Base-by-base conservation (phyloP, 2,113 vertebrate genomes). In the Mus spicilegus region DNA sequence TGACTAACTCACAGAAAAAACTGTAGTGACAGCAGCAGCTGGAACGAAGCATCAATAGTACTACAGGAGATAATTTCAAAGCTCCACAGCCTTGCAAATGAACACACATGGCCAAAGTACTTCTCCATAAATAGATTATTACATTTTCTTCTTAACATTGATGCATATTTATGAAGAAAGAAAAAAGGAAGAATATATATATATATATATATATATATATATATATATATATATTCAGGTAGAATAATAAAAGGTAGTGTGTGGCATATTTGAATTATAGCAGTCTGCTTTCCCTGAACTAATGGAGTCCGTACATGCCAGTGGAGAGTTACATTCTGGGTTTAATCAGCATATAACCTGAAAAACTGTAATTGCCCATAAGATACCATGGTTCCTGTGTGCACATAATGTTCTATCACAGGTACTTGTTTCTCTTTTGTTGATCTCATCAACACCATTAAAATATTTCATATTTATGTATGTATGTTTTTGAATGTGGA, bases 281-380 rank as follows among this genome's bases (percentile, higher is more conserved):
- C 5, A 22, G 16, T n/a, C 39, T 2, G 51, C 1, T 77, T 58
- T 2, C 19, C 13, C 8, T 5, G 4, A 30, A 7, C 9, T 1
- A 10, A 65, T 56, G 4, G 26, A 5, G 9, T 5, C 17, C 11
- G 14, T 13, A 17, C 1, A 76, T 70, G n/a, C n/a, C 46, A 49
- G 13, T 24, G 11, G 24, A 20, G 8, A 72, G 0, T 0, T 46
- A 36, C 1, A 28, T 84, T 95, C 3, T 85, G 20, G 6, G 49
- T 80, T 75, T 17, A 85, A 33, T 39, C 3, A n/a, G 2, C 54
- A 70, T 36, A 7, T 1, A 89, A 85, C 10, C 17, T 61, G 73
- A 88, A 1, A 84, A 88, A 90, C 26, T 19, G 24, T 61, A 54
- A 51, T 65, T 88, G 20, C 4, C 7, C 14, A 19, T 7, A 9